Conservation (phyloP, 1,140 invertebrate species). For the Orchesella cincta region DNA sequence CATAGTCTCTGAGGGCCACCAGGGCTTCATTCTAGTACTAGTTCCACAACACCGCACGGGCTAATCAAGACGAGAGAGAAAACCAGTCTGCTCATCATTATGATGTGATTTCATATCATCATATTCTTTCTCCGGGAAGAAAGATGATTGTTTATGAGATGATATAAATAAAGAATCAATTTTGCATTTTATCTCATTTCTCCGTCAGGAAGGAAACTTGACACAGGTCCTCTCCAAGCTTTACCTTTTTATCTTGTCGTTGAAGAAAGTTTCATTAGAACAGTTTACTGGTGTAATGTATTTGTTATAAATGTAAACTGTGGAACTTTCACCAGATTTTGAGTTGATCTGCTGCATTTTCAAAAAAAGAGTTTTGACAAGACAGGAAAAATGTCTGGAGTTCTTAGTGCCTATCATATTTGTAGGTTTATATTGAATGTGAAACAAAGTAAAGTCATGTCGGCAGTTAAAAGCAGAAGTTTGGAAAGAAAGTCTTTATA, state of each 20-base stretch:
- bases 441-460: neutral
- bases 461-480: neutral
- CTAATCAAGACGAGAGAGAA: slow-evolving; percentile 15
- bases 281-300: no score
- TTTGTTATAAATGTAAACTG: no score
- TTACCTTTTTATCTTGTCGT: neutral
- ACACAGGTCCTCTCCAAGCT: no score
- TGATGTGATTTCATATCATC: neutral
- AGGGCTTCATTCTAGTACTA: neutral
- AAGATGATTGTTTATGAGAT: slow-evolving; percentile 23
- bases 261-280: neutral
- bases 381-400: neutral
- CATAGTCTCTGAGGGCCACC: slow-evolving; percentile 21
- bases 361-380: neutral
- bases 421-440: slow-evolving; percentile 3
- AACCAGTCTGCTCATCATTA: slow-evolving; percentile 18
- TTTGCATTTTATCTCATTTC: slow-evolving; percentile 10
- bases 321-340: no score
- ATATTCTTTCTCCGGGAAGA: slow-evolving; percentile 15
- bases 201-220: neutral
- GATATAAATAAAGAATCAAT: slow-evolving; percentile 9
- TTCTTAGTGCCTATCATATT: slow-evolving; percentile 20
- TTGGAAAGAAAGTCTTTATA: neutral
- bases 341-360: no score
- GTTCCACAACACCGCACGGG: slow-evolving; percentile 19